Percentiles rank a stretch among this genome's conserved stretches.
phyloP scores from a whole-genome alignment of 1,140 invertebrate genomes.

The Diploscapter pachys region DNA sequence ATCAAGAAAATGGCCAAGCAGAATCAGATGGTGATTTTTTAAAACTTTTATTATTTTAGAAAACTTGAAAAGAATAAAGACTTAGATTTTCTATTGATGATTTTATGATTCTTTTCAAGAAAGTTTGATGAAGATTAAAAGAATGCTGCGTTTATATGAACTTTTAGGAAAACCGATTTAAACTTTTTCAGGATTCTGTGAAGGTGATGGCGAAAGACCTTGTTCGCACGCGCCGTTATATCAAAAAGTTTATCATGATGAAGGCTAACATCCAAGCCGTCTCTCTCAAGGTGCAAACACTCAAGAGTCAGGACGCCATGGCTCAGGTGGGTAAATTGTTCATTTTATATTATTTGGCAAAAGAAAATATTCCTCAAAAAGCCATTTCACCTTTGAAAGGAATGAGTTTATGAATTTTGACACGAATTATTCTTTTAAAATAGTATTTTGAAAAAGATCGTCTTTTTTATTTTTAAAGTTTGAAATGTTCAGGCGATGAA shows the following conservation, averaged over 20 bases:
- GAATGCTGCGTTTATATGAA: no score
- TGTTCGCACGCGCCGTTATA: slow-evolving; percentile 86
- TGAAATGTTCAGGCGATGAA: slow-evolving; percentile 76
- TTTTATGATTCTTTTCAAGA: no score
- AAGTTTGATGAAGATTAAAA: no score
- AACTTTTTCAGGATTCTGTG: slow-evolving; percentile 71
- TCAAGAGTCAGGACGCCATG: slow-evolving; percentile 98
- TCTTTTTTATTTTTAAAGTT: no score
- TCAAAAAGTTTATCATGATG: slow-evolving; percentile 99
- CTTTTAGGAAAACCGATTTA: no score
- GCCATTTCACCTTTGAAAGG: no score
- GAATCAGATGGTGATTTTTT: slow-evolving; percentile 79
- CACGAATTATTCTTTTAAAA: background rate
- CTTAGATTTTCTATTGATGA: no score
- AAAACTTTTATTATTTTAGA: no score
- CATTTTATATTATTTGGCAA: slow-evolving; percentile 15
- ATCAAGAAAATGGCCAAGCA: slow-evolving; percentile 99
- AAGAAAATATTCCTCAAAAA: no score
- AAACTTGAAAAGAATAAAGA: no score
- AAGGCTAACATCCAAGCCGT: slow-evolving; percentile 97
- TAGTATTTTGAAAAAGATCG: slow-evolving; percentile 15
- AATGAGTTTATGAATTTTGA: no score
- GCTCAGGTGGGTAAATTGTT: slow-evolving; percentile 67
- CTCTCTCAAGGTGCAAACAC: slow-evolving; percentile 93
- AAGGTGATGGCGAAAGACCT: slow-evolving; percentile 99